Evolutionary conservation across 2,888 invertebrate species (phyloP).

Genomic region (Lepidocyrtinus sp.): DNA sequence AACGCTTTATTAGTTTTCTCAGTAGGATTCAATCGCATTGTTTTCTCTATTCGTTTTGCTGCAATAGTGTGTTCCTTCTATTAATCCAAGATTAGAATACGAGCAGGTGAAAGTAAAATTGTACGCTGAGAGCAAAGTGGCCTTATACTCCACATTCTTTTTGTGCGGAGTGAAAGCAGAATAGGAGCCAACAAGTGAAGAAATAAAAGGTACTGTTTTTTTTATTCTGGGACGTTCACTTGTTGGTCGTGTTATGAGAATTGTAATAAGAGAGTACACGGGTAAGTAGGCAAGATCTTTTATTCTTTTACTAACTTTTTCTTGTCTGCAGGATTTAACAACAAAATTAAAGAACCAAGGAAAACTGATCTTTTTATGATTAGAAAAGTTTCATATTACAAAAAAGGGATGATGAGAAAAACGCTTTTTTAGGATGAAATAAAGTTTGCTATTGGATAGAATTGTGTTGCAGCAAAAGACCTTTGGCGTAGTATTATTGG

Average conservation of each 20-base stretch:
- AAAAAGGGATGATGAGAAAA: neutral
- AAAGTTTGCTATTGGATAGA: too few relatives aligned
- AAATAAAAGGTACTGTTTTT: neutral
- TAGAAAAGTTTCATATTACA: conserved; percentile 11
- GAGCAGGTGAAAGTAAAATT: neutral
- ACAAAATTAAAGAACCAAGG: conserved; percentile 3
- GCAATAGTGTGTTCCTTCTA: too few relatives aligned
- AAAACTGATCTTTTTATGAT: neutral
- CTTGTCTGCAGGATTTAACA: neutral
- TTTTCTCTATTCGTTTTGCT: too few relatives aligned
- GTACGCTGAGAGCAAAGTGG: too few relatives aligned
- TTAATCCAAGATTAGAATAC: neutral
- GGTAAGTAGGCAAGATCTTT: neutral
- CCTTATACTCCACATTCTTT: too few relatives aligned
- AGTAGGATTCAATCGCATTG: neutral
- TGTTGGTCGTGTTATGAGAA: neutral
- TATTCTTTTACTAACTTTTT: neutral
- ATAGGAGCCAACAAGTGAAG: neutral
- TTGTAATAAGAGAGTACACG: conserved; percentile 1
- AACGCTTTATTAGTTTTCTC: neutral
- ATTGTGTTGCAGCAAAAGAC: too few relatives aligned
- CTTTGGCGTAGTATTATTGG: too few relatives aligned
- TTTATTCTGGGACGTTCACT: neutral
- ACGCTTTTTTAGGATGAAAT: too few relatives aligned
- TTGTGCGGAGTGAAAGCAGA: neutral